Conservation (phyloP, 2,888 invertebrate species). For the Ochropleura leucogaster region DNA sequence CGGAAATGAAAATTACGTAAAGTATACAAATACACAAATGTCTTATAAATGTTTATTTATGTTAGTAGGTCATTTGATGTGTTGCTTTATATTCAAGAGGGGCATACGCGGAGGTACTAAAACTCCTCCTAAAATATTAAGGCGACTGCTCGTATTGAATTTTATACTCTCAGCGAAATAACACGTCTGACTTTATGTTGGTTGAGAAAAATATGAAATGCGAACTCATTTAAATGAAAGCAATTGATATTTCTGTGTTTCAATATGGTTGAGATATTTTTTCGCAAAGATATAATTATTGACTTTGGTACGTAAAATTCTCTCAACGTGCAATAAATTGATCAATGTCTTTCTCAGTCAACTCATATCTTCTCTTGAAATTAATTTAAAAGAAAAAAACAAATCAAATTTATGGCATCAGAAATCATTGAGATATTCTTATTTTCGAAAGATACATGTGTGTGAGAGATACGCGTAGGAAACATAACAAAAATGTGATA, state of each 20-base stretch:
- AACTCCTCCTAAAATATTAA: constrained; percentile 49
- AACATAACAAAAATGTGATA: constrained; percentile 23
- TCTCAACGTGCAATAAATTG: not conserved
- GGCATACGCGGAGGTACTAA: constrained; percentile 41
- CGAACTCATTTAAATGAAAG: constrained; percentile 8
- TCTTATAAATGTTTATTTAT: constrained; percentile 47
- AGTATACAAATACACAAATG: constrained; percentile 14
- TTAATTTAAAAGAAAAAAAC: not conserved
- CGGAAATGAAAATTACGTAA: constrained; percentile 19
- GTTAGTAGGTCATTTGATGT: constrained; percentile 32
- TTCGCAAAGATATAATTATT: not conserved
- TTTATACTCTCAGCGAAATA: constrained; percentile 44
- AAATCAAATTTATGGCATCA: not conserved
- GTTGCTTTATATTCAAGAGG: constrained; percentile 48
- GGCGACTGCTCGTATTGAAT: constrained; percentile 40
- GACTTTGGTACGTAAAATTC: not conserved
- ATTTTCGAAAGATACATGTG: constrained; percentile 7
- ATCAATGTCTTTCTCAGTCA: not conserved
- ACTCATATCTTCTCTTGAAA: constrained; percentile 10
- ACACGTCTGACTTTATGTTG: constrained; percentile 3
- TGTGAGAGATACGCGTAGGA: not conserved
- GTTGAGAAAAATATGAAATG: constrained; percentile 13
- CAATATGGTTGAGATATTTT: not conserved
- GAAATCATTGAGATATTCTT: not conserved
- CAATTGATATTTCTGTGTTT: not conserved